phyloP scores from a whole-genome alignment of 2,888 invertebrate species.

The Hypolimnas misippus region DNA sequence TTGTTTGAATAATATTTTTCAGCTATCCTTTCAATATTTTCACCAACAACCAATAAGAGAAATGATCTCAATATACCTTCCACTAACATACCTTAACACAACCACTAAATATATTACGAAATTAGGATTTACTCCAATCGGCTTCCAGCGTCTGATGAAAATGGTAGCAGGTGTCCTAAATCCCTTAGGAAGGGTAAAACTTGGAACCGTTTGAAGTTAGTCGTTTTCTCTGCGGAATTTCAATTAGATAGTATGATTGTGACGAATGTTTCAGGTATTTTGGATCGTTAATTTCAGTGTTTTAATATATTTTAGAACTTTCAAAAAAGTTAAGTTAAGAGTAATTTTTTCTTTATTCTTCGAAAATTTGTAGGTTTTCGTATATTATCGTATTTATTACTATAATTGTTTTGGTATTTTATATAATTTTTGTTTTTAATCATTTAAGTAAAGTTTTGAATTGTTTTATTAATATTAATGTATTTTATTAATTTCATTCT shows the following conservation, averaged over 20 bases:
- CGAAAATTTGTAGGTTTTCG: neutral
- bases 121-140: conserved; percentile 17
- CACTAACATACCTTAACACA: neutral
- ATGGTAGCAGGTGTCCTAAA: conserved; percentile 33
- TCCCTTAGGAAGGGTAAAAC: conserved; percentile 22
- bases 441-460: no score
- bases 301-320: neutral
- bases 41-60: neutral
- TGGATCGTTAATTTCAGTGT: neutral
- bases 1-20: no score
- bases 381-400: no score
- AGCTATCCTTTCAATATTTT: no score
- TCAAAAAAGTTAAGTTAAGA: neutral
- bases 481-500: no score
- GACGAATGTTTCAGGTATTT: neutral
- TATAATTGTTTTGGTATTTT: no score
- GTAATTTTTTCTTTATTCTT: no score
- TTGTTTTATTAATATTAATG: no score
- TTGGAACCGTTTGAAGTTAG: conserved; percentile 19
- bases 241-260: conserved; percentile 25
- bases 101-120: neutral
- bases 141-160: conserved; percentile 29
- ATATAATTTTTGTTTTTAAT: no score
- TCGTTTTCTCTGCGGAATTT: conserved; percentile 19
- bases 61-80: no score